Conservation (phyloP, 2,797 vertebrate species). For the Thalassophryne amazonica region DNA sequence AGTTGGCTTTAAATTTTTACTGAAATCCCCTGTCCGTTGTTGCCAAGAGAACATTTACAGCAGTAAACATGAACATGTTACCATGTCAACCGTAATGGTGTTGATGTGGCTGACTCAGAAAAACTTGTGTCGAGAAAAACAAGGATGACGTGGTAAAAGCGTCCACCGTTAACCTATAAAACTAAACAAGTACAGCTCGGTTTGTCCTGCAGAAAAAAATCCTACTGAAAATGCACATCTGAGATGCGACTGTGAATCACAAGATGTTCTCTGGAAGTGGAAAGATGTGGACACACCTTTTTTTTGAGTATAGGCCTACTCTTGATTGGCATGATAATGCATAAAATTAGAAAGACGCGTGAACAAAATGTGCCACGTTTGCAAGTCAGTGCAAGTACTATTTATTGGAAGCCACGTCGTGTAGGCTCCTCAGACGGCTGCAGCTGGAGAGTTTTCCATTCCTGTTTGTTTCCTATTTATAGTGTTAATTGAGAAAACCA, state of each 20-base stretch:
- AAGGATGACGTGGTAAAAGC: too few species aligned
- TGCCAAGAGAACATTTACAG: slow-evolving; percentile 17
- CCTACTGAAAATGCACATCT: not conserved
- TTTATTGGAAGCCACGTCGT: not conserved
- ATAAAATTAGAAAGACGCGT: not conserved
- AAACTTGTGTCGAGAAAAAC: slow-evolving; percentile 11
- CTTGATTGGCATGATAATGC: not conserved
- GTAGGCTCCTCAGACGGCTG: not conserved
- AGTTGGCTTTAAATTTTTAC: not conserved
- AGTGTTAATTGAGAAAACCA: too few species aligned
- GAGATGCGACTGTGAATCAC: not conserved
- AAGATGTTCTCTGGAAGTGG: not conserved
- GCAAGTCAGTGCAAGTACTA: too few species aligned
- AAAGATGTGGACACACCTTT: not conserved
- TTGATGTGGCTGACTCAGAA: slow-evolving; percentile 12
- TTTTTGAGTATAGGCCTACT: not conserved
- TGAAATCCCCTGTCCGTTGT: not conserved
- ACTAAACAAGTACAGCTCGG: too few species aligned
- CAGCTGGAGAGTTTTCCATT: not conserved
- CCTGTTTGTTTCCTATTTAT: not conserved
- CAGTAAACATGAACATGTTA: slow-evolving; percentile 25
- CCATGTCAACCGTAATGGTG: slow-evolving; percentile 32
- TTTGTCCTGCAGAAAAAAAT: not conserved
- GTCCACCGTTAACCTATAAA: too few species aligned
- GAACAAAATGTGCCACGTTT: not conserved